Evolutionary conservation across 2,888 invertebrate genomes (phyloP), one percentile per base, ranked within the genome.

Genomic region (Diabrotica balteata): DNA sequence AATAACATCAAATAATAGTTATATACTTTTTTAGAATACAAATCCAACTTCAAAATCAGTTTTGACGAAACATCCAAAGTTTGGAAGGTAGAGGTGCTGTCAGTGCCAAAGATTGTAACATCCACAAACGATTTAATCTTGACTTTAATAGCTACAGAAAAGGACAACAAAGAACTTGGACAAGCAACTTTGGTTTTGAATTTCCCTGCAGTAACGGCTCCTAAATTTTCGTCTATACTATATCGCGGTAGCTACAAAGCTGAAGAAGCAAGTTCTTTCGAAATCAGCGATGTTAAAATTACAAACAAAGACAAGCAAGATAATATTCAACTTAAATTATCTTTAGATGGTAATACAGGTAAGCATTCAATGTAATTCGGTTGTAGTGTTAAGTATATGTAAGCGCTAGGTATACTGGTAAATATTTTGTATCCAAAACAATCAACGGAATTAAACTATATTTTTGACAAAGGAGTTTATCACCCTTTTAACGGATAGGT

Each of bases 11-110:
- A 32, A 32, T 32, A 5, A 32, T 32, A 32, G 1, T 32, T 32
- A 32, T 5, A 9, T 58, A n/a, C 61, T 42, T 49, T 73, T 71
- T 61, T 32, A 74, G 72, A 43, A 1, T 72, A 64, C 49, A 59
- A 61, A 43, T n/a, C 49, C 7, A 70, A 72, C 52, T 73, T 74
- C 49, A 57, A 68, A 46, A 60, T 70, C 17, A 47, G 7, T 44
- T 69, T 66, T n/a, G 55, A 71, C 49, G 11, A 11, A 4, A 8
- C n/a, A 2, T 49, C 58, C 9, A 59, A 70, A 6, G 50, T 58
- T 22, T 74, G 69, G 66, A n/a, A 44, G 7, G 46, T 73, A 9
- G 59, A 7, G 8, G 58, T 61, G 1, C 10, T 11, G n/a, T 44
- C 64, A 10, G 5, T 65, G 42, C 68, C 68, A n/a, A 62, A 58